A percentile compares a stretch with the other conserved stretches of the same genome.
Conservation (phyloP, 2,113 vertebrate genomes). For the Lepidiolamprologus cunningtoni region DNA sequence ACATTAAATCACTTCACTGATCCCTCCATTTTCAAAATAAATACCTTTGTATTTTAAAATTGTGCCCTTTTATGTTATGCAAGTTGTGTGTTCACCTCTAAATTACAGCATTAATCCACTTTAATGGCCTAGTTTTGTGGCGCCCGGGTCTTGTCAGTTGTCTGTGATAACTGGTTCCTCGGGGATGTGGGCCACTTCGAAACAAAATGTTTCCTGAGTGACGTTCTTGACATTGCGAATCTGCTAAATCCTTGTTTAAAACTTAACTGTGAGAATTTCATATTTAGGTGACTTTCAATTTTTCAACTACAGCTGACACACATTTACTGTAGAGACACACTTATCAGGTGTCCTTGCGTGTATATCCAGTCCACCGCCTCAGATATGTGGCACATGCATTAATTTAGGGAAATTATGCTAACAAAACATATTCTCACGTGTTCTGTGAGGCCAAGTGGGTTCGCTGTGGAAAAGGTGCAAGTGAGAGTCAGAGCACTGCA, state of each 20-base stretch:
- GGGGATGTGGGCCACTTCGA: slow-evolving; percentile 55
- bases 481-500: background rate
- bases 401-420: background rate
- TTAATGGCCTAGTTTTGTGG: slow-evolving; percentile 59
- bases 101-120: slow-evolving; percentile 64
- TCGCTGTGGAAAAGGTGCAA: background rate
- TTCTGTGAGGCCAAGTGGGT: background rate
- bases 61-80: background rate
- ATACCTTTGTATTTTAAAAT: background rate
- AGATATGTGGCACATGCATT: background rate
- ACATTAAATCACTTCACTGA: background rate
- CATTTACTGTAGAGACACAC: background rate
- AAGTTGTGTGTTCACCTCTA: slow-evolving; percentile 32
- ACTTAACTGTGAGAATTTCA: background rate
- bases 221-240: slow-evolving; percentile 12
- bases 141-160: slow-evolving; percentile 43
- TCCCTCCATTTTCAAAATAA: background rate
- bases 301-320: background rate
- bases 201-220: slow-evolving; percentile 52
- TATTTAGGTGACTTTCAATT: background rate
- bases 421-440: background rate
- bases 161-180: slow-evolving; percentile 50
- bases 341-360: background rate
- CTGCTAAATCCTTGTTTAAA: slow-evolving; percentile 19
- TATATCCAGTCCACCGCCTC: background rate